phyloP scores from a whole-genome alignment of 2,113 vertebrate genomes.

The Neoarius graeffei region DNA sequence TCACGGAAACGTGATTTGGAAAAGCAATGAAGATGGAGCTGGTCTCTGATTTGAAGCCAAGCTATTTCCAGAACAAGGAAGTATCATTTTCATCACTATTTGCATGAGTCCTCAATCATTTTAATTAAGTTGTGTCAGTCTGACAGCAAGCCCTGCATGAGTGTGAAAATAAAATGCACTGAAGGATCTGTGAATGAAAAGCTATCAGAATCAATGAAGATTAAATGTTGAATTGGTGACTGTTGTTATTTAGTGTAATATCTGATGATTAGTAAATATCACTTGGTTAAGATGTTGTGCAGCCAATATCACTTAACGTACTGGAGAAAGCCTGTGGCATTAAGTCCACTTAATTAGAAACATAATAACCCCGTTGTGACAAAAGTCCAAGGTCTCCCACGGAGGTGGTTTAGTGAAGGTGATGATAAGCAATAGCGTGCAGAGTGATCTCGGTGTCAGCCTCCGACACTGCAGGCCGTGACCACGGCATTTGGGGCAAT shows the following conservation, averaged over 20 bases:
- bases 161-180: neutral
- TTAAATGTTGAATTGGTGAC: constrained; percentile 30
- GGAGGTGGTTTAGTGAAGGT: constrained; percentile 53
- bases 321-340: constrained; percentile 60
- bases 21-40: constrained; percentile 4
- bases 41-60: constrained; percentile 22
- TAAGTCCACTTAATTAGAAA: constrained; percentile 70
- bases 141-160: neutral
- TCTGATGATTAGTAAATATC: constrained; percentile 46
- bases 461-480: constrained; percentile 49
- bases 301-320: constrained; percentile 64
- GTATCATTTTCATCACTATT: constrained; percentile 54
- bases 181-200: constrained; percentile 46
- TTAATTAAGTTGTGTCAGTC: constrained; percentile 58
- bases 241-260: constrained; percentile 40
- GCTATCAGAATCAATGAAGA: neutral
- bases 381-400: constrained; percentile 65
- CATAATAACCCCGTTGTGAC: constrained; percentile 68
- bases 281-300: constrained; percentile 34
- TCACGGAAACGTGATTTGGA: constrained; percentile 30
- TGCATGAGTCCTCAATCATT: constrained; percentile 50
- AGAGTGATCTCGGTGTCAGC: constrained; percentile 56
- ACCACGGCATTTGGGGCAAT: constrained; percentile 38
- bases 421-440: constrained; percentile 59
- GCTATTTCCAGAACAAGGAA: constrained; percentile 40